phyloP scores from a whole-genome alignment of 2,113 vertebrate genomes.

The Prunella fulvescens region DNA sequence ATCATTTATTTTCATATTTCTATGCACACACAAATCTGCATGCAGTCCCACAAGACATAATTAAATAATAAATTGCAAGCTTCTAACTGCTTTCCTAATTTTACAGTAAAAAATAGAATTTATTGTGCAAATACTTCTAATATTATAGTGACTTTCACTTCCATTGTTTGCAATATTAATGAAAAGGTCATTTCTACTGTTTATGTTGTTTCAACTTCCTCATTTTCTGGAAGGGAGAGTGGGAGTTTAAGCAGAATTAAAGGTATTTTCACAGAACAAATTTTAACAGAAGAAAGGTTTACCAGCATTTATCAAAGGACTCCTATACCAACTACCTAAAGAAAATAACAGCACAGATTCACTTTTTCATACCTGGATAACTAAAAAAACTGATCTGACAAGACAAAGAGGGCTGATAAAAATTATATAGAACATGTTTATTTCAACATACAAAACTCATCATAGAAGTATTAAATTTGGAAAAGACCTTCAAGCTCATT shows the following conservation, averaged over 20 bases:
- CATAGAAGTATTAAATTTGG: not conserved
- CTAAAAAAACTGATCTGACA: not conserved
- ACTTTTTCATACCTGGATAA: not conserved
- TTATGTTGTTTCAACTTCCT: not conserved
- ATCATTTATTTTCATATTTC: not conserved
- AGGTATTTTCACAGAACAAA: not conserved
- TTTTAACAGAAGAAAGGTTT: not conserved
- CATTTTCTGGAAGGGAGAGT: not conserved
- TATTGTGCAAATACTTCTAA: not conserved
- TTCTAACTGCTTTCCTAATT: not conserved
- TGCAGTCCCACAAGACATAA: not conserved
- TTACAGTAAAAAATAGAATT: not conserved
- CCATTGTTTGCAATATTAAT: not conserved
- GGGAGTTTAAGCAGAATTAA: not conserved
- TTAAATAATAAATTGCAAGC: constrained; percentile 8
- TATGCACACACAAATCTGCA: not conserved
- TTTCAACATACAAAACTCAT: not conserved
- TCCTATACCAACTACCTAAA: not conserved
- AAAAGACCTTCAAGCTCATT: not conserved
- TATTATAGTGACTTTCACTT: not conserved
- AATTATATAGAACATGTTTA: not conserved
- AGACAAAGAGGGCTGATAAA: not conserved
- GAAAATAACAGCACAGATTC: not conserved
- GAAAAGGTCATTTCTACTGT: not conserved
- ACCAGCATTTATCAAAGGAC: not conserved